These are phyloP conservation scores for Bactericera cockerelli DNA, from an alignment of 1,140 invertebrate genomes.

Conservation along the genomic window DNA sequence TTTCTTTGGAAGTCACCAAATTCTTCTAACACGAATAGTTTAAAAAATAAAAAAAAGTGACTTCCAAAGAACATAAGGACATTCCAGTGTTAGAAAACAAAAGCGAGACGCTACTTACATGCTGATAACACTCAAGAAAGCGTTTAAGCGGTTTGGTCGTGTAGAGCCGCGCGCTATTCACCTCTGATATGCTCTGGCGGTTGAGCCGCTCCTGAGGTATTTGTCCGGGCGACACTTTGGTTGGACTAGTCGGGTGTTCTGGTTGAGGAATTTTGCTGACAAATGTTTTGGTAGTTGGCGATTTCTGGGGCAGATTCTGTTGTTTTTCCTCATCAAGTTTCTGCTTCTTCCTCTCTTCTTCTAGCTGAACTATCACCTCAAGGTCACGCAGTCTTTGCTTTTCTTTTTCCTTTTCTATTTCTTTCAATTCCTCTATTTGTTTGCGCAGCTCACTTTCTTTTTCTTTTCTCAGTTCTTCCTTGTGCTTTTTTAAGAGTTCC, in stretches of 20 bases:
- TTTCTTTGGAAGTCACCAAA: too few relatives aligned
- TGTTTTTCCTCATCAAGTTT: slow-evolving; percentile 26
- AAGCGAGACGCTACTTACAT: background rate
- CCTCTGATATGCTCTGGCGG: background rate
- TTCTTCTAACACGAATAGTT: too few relatives aligned
- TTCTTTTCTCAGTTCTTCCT: slow-evolving; percentile 12
- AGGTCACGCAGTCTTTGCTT: background rate
- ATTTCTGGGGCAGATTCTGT: slow-evolving; percentile 21
- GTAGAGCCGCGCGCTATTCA: background rate
- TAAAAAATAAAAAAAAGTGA: too few relatives aligned
- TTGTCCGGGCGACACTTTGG: too few relatives aligned
- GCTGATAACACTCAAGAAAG: slow-evolving; percentile 3
- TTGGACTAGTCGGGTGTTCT: too few relatives aligned
- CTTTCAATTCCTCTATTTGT: slow-evolving; percentile 2
- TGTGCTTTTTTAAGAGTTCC: slow-evolving; percentile 7
- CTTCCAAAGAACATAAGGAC: too few relatives aligned
- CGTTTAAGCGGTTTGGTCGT: slow-evolving; percentile 6
- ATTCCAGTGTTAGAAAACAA: too few relatives aligned
- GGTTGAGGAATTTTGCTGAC: too few relatives aligned
- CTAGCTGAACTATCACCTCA: background rate
- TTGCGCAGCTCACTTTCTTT: slow-evolving; percentile 4
- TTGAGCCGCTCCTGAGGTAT: background rate
- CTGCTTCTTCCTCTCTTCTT: background rate
- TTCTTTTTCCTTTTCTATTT: slow-evolving; percentile 13
- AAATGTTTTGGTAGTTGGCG: slow-evolving; percentile 31